These are phyloP conservation scores for Channa maculata DNA, from an alignment of 2,113 vertebrate species.

Conservation along the genomic window DNA sequence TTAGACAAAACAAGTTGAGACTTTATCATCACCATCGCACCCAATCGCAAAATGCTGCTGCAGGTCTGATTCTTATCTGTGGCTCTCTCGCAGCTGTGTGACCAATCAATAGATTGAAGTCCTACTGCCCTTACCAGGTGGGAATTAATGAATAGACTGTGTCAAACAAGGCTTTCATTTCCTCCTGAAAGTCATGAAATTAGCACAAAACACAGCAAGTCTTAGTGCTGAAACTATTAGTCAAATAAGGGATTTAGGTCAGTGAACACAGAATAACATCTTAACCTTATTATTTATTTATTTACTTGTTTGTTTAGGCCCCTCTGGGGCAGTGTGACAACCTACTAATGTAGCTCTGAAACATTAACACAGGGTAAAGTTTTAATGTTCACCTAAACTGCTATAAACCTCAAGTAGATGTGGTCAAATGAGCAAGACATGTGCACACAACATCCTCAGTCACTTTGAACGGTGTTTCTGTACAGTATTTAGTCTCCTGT, in stretches of 20 bases:
- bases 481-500: too few species aligned
- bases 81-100: constrained; percentile 51
- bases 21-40: constrained; percentile 24
- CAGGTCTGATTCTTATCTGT: constrained; percentile 50
- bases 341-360: too few species aligned
- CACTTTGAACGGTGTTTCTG: too few species aligned
- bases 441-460: too few species aligned
- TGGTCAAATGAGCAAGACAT: too few species aligned
- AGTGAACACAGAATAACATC: too few species aligned
- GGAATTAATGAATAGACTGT: constrained; percentile 30
- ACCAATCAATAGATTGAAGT: constrained; percentile 60
- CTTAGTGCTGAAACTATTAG: not conserved
- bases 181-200: constrained; percentile 43
- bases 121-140: constrained; percentile 9
- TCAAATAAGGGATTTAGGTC: not conserved
- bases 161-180: constrained; percentile 29
- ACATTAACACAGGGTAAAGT: too few species aligned
- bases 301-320: too few species aligned
- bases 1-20: constrained; percentile 23
- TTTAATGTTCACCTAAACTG: too few species aligned
- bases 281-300: too few species aligned
- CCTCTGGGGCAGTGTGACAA: too few species aligned
- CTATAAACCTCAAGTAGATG: too few species aligned
- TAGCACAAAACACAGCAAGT: not conserved
- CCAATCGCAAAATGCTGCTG: constrained; percentile 47